Percentiles rank a stretch among this genome's conserved stretches.
These are phyloP conservation scores for Helogale parvula DNA, from an alignment of 2,113 vertebrate species.

Conservation along the genomic window DNA sequence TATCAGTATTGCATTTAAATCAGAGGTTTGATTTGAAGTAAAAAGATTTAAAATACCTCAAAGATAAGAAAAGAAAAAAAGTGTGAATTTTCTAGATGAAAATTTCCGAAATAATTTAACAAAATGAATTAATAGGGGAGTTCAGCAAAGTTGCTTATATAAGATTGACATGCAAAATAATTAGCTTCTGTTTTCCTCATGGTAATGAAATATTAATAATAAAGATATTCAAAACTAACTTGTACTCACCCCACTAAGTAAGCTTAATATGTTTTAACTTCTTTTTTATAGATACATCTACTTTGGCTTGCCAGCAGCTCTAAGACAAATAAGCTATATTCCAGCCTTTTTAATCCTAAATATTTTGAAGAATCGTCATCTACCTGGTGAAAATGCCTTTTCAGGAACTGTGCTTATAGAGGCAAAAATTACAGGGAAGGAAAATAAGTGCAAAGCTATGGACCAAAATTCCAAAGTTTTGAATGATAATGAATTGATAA, in stretches of 20 bases:
- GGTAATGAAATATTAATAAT: not conserved
- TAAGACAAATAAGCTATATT: constrained; percentile 61
- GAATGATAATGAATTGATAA: constrained; percentile 54
- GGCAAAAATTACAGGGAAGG: not conserved
- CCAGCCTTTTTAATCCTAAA: constrained; percentile 58
- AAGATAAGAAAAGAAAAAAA: not conserved
- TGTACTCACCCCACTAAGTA: not conserved
- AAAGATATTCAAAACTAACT: not conserved
- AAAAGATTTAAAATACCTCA: not conserved
- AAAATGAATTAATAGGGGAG: not conserved
- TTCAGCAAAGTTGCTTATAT: not conserved
- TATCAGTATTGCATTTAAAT: not conserved
- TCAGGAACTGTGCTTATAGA: not conserved
- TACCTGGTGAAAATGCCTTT: constrained; percentile 42
- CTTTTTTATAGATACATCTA: constrained; percentile 65
- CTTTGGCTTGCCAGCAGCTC: constrained; percentile 63
- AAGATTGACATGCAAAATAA: not conserved
- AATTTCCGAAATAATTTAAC: not conserved
- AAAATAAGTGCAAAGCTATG: constrained; percentile 26
- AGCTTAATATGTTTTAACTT: not conserved
- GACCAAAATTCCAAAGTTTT: not conserved
- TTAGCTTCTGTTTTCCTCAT: not conserved
- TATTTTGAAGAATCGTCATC: constrained; percentile 43
- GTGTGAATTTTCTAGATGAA: not conserved
- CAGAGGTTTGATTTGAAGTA: not conserved